Conservation (phyloP, 2,888 invertebrate species). For the Trichopria drosophilae region DNA sequence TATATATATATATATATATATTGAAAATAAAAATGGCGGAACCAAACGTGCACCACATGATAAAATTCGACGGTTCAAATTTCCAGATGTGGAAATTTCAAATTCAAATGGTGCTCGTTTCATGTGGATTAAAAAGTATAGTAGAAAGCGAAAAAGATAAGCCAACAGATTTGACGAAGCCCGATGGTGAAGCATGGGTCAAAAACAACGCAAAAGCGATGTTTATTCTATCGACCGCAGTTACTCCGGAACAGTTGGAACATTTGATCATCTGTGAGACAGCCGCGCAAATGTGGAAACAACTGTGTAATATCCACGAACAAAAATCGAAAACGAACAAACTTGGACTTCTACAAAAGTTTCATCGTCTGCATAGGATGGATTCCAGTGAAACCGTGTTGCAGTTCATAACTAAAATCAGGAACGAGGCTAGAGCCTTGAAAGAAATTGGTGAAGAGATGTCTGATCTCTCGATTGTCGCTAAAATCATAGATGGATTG, state of each 20-base stretch:
- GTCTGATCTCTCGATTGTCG: constrained; percentile 31
- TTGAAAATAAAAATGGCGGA: no score
- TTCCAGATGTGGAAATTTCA: constrained; percentile 40
- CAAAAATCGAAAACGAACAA: constrained; percentile 35
- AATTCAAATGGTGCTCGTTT: constrained; percentile 29
- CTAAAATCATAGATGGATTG: constrained; percentile 39
- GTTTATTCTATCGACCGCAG: constrained; percentile 14
- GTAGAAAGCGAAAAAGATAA: constrained; percentile 20
- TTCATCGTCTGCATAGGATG: constrained; percentile 31
- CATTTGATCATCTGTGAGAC: constrained; percentile 30
- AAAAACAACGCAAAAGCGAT: constrained; percentile 31
- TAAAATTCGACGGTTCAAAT: constrained; percentile 40
- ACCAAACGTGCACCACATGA: no score
- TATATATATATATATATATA: no score
- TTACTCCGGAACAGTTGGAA: constrained; percentile 30
- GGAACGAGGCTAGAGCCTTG: constrained; percentile 35
- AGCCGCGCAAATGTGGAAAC: constrained; percentile 33
- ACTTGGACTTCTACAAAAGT: constrained; percentile 26
- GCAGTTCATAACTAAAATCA: constrained; percentile 29
- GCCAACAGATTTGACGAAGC: constrained; percentile 12
- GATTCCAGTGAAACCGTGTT: constrained; percentile 25
- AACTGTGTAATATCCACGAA: constrained; percentile 29
- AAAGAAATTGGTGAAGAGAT: constrained; percentile 37
- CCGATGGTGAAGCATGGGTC: constrained; percentile 24
- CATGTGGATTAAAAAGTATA: constrained; percentile 23